Conservation (phyloP, 1,140 invertebrate genomes). For the Octopus sinensis region DNA sequence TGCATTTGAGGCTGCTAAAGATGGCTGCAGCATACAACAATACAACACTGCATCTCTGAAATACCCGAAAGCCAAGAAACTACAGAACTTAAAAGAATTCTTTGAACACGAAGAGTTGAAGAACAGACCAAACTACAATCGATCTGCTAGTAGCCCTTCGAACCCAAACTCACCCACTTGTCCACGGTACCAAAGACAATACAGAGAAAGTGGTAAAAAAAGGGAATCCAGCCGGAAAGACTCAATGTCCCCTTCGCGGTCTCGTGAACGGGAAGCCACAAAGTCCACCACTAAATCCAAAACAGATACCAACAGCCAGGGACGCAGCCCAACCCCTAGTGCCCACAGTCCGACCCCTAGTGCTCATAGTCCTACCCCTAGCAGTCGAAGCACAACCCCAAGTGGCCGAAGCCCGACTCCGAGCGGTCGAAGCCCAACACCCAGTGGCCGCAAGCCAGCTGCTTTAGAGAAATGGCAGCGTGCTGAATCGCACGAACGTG, state of each 20-base stretch:
- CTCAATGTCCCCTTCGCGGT: slow-evolving; percentile 23
- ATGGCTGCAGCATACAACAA: not conserved
- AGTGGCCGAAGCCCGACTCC: not conserved
- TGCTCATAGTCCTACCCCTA: not conserved
- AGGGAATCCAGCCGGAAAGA: slow-evolving; percentile 22
- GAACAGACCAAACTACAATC: not conserved
- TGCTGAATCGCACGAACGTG: slow-evolving; percentile 11
- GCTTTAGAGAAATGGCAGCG: slow-evolving; percentile 12
- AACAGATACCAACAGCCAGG: slow-evolving; percentile 9
- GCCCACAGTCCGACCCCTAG: not conserved
- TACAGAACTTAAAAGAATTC: slow-evolving; percentile 43
- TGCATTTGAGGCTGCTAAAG: slow-evolving; percentile 25
- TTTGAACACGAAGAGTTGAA: slow-evolving; percentile 36
- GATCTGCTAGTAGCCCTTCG: not conserved
- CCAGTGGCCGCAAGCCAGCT: slow-evolving; percentile 10
- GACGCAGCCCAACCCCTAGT: not conserved
- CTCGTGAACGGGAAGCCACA: slow-evolving; percentile 23
- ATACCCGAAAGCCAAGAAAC: slow-evolving; percentile 41
- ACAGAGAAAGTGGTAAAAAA: slow-evolving; percentile 24
- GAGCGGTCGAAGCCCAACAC: slow-evolving; percentile 5
- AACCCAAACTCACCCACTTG: not conserved
- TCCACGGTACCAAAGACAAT: slow-evolving; percentile 23
- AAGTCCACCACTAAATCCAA: slow-evolving; percentile 27
- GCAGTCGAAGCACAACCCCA: not conserved
- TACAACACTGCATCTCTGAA: slow-evolving; percentile 40